Evolutionary conservation across 2,113 vertebrate genomes (phyloP), one percentile per base, ranked within the genome.

Genomic region (Setophaga coronata): DNA sequence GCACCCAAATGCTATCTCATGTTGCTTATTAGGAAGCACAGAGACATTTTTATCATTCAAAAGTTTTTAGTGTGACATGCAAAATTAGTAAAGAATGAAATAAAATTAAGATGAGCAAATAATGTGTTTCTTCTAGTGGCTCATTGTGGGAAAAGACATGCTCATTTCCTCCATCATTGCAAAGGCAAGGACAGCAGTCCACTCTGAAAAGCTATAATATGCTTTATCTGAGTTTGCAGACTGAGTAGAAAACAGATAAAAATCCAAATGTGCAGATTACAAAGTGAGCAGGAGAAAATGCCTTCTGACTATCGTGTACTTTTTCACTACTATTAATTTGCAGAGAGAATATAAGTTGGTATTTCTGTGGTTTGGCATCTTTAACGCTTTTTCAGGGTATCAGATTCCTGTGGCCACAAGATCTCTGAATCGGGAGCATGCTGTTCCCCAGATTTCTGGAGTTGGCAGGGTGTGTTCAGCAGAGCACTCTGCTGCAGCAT

Each of bases 141-240:
- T 70, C 0, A 0, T 33, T 26, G 17, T 7, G 14, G 60, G 58
- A 70, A 31, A 65, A 73, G 31, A 16, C 51, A 70, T 31, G 26
- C 33, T 86, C 0, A 1, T 73, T 83, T 91, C 38, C 66, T 80
- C 26, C 24, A 11, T 20, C 1, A 2, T 4, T 71, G 24, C 2
- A 6, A 34, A 0, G 0, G 12, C 5, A 40, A 48, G 42, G n/a
- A 57, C 47, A 83, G 67, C 33, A 62, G 34, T 34, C 31, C 4
- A 2, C 51, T 56, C n/a, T 72, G 62, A 40, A 60, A 48, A 56
- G 34, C 3, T 31, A 17, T 69, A 54, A 18, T 17, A 34, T 28
- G 6, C 8, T 13, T 18, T 56, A 31, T 34, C 34, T 21, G 40
- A 82, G n/a, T 36, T 36, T 92, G 36, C 42, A 56, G n/a, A 43